phyloP scores from a whole-genome alignment of 2,888 invertebrate genomes.

The Synergus umbraculus region DNA sequence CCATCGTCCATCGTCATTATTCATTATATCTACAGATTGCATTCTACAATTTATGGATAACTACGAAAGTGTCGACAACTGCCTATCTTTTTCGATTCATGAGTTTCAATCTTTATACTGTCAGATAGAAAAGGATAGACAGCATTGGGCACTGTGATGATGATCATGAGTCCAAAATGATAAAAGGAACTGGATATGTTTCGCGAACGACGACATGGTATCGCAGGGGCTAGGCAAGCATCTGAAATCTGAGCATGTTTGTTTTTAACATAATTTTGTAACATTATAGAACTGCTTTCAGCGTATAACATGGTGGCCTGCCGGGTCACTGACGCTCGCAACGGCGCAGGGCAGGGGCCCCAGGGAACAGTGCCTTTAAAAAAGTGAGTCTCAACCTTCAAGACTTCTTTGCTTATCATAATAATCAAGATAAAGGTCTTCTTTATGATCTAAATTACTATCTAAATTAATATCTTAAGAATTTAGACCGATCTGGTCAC shows the following conservation, averaged over 20 bases:
- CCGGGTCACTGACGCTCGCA: constrained; percentile 95
- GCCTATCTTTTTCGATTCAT: too few species aligned
- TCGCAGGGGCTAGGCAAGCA: constrained; percentile 65
- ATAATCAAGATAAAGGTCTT: not conserved
- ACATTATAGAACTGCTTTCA: constrained; percentile 83
- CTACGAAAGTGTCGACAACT: too few species aligned
- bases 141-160: constrained; percentile 1
- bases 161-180: constrained; percentile 18
- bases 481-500: constrained; percentile 60
- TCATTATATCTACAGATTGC: too few species aligned
- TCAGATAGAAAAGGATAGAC: not conserved
- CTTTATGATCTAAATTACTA: not conserved
- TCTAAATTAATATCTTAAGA: constrained; percentile 42
- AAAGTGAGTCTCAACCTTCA: constrained; percentile 87
- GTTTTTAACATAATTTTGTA: constrained; percentile 71
- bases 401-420: not conserved
- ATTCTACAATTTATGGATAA: too few species aligned
- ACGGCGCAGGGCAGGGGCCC: constrained; percentile 85
- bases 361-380: constrained; percentile 98
- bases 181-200: constrained; percentile 10
- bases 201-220: constrained; percentile 56
- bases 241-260: constrained; percentile 58
- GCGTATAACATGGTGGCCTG: constrained; percentile 99
- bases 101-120: too few species aligned
- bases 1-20: not conserved